Evolutionary conservation across 2,888 invertebrate genomes (phyloP).

Genomic region (Pollenia angustigena): DNA sequence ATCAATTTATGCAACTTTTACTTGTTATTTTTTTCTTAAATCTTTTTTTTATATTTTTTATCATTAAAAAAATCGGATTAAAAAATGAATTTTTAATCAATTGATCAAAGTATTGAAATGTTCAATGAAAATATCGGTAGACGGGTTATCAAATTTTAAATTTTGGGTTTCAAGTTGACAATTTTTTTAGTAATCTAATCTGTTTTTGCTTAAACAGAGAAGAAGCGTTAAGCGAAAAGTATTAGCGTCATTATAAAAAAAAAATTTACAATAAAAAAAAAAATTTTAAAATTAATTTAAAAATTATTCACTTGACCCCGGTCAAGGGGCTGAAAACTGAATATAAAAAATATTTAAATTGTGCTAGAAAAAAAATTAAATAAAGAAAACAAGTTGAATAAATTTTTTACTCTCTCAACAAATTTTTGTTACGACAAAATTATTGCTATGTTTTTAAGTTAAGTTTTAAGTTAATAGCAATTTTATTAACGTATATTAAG

Average conservation of each 20-base stretch:
- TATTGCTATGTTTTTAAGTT: conserved; percentile 7
- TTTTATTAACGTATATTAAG: conserved; percentile 45
- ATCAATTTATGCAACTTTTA: conserved; percentile 72
- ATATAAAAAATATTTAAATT: conserved; percentile 38
- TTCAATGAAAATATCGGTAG: background rate
- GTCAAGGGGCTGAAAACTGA: conserved; percentile 64
- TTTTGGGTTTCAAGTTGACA: background rate
- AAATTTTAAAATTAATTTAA: conserved; percentile 8
- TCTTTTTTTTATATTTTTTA: background rate
- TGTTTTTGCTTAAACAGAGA: background rate
- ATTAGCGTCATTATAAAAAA: conserved; percentile 9
- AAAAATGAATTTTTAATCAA: background rate
- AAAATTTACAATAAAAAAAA: background rate
- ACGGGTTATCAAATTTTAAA: background rate
- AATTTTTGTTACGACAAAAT: background rate
- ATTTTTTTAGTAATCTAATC: background rate
- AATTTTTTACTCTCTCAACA: background rate
- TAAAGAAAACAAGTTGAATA: conserved; percentile 1
- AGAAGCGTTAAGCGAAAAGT: conserved; percentile 20
- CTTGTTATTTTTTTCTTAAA: conserved; percentile 52
- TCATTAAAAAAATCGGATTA: conserved; percentile 10
- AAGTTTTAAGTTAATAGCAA: conserved; percentile 30
- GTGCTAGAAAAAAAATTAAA: background rate
- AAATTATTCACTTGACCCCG: conserved; percentile 64
- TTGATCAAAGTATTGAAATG: background rate